Conservation (phyloP, 2,113 vertebrate genomes). For the Melanerpes formicivorus region DNA sequence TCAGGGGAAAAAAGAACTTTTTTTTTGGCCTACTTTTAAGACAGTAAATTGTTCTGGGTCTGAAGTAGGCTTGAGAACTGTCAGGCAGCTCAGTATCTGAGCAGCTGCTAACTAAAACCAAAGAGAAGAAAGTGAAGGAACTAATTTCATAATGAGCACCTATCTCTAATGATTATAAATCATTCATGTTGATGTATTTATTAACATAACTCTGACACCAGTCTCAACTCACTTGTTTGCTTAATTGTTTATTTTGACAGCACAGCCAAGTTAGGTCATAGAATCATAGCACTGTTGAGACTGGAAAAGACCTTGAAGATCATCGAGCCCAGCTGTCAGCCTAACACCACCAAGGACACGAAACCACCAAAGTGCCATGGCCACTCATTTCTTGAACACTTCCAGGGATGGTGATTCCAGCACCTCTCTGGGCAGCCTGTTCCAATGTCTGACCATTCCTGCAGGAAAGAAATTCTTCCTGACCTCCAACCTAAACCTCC, state of each 20-base stretch:
- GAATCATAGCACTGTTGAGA: too few relatives aligned
- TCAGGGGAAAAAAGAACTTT: neutral
- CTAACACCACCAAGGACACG: too few relatives aligned
- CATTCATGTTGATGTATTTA: neutral
- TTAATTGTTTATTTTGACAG: neutral
- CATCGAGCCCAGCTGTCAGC: too few relatives aligned
- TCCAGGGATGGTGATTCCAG: too few relatives aligned
- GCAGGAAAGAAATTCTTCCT: too few relatives aligned
- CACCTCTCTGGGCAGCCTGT: too few relatives aligned
- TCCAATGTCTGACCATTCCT: too few relatives aligned
- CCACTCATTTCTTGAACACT: too few relatives aligned
- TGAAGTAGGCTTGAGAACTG: neutral
- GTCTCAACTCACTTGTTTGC: neutral
- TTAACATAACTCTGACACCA: neutral
- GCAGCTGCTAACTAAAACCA: neutral
- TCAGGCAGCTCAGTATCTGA: neutral
- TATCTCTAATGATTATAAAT: neutral
- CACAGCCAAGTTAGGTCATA: neutral
- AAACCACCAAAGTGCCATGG: too few relatives aligned
- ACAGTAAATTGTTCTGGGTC: neutral
- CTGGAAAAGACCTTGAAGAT: too few relatives aligned
- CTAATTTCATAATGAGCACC: neutral
- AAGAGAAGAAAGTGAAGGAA: neutral
- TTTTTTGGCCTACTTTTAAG: neutral
- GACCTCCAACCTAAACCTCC: too few relatives aligned